Percentiles rank a stretch among this genome's conserved stretches.
phyloP scores from a whole-genome alignment of 2,797 vertebrate genomes.

The Ceryle rudis region DNA sequence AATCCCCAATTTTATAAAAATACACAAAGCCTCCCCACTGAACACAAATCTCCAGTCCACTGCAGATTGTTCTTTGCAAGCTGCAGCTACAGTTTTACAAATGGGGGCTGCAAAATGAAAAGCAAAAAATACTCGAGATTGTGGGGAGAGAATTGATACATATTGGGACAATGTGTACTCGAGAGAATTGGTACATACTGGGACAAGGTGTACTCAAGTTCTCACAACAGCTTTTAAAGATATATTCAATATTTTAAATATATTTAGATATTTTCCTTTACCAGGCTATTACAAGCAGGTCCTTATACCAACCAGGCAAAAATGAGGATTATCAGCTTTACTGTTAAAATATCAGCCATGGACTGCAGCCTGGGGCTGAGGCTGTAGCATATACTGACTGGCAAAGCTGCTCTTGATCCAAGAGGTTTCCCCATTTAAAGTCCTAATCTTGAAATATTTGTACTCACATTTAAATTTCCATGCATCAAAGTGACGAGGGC shows the following conservation, averaged over 20 bases:
- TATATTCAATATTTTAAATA: not conserved
- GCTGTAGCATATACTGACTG: accelerated
- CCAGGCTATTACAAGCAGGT: not conserved
- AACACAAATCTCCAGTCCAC: not conserved
- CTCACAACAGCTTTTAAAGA: too few relatives aligned
- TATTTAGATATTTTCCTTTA: not conserved
- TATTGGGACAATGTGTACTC: too few relatives aligned
- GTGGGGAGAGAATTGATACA: too few relatives aligned
- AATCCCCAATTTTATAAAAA: not conserved
- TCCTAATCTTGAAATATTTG: not conserved
- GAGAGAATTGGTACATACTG: too few relatives aligned
- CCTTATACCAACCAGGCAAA: accelerated
- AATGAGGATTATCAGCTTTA: not conserved
- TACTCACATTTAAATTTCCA: not conserved
- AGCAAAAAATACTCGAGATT: too few relatives aligned
- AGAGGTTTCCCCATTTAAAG: not conserved
- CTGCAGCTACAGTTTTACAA: not conserved
- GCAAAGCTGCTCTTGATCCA: not conserved
- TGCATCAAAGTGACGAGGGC: not conserved
- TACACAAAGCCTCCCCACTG: not conserved
- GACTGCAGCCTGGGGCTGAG: not conserved
- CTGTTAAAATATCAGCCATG: not conserved
- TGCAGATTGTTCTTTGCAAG: not conserved
- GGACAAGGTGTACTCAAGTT: too few relatives aligned
- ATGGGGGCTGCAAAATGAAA: too few relatives aligned